phyloP scores from a whole-genome alignment of 2,797 vertebrate genomes.

The Gymnothorax javanicus region DNA sequence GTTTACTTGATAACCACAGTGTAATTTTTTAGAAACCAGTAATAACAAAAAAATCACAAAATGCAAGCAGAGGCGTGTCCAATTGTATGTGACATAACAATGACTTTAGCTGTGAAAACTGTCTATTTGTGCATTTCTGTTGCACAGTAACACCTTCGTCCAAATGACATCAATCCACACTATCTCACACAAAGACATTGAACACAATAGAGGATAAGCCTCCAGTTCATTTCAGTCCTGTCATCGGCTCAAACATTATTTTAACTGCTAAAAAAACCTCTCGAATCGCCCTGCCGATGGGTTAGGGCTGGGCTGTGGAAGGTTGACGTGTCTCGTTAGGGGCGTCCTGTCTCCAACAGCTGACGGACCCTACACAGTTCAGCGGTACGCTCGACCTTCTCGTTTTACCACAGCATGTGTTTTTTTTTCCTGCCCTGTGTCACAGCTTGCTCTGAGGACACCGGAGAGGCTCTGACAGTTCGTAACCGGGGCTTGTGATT shows the following conservation, averaged over 20 bases:
- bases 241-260: background rate
- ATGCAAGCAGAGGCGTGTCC: background rate
- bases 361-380: slow-evolving; percentile 33
- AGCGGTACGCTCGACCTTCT: background rate
- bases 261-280: slow-evolving; percentile 23
- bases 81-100: background rate
- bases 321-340: slow-evolving; percentile 38
- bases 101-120: background rate
- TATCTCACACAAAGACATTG: background rate
- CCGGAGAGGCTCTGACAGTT: background rate
- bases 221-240: background rate
- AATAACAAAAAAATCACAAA: too few species aligned
- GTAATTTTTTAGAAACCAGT: background rate
- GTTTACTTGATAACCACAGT: too few species aligned
- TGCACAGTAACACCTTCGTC: background rate
- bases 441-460: background rate
- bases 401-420: slow-evolving; percentile 33
- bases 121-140: background rate
- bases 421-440: background rate
- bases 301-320: background rate
- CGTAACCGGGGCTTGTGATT: background rate
- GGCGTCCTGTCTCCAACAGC: slow-evolving; percentile 46
- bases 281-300: slow-evolving; percentile 28
- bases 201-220: background rate
- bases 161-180: background rate